Percentiles rank a stretch among this genome's conserved stretches.
Evolutionary conservation across 35 echinoderm and acorn worm species (phyloP).

Genomic region (Chiridota heheva): DNA sequence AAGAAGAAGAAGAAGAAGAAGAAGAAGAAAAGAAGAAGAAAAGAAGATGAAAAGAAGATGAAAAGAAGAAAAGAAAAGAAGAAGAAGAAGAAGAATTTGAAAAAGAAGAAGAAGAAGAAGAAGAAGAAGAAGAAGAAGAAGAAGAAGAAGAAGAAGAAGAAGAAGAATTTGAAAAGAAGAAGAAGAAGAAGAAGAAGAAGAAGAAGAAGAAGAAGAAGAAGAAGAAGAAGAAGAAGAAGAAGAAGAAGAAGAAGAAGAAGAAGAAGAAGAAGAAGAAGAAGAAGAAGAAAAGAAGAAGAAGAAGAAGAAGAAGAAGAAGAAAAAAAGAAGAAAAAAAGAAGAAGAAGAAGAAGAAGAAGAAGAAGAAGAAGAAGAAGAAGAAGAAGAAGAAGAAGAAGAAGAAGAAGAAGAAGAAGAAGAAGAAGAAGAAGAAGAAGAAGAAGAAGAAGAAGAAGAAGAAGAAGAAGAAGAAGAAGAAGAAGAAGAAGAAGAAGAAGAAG

Average conservation of each 20-base stretch:
- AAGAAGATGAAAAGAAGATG: not conserved
- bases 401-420: too few relatives aligned
- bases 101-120: not conserved
- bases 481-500: not conserved
- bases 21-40: not conserved
- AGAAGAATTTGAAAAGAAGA: not conserved
- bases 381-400: too few relatives aligned
- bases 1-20: not conserved
- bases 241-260: constrained; percentile 5
- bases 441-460: constrained; percentile 6
- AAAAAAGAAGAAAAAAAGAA: constrained; percentile 7
- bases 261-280: constrained; percentile 6
- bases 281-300: not conserved
- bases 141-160: constrained; percentile 1
- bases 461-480: not conserved
- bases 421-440: too few relatives aligned
- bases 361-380: too few relatives aligned
- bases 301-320: too few relatives aligned
- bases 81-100: not conserved
- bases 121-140: not conserved
- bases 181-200: not conserved
- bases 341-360: too few relatives aligned
- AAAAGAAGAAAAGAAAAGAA: constrained; percentile 9
- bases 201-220: constrained; percentile 8
- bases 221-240: constrained; percentile 5